Percentiles rank a stretch among this genome's conserved stretches.
Conservation (phyloP, 1,140 invertebrate genomes). For the Papilio machaon region DNA sequence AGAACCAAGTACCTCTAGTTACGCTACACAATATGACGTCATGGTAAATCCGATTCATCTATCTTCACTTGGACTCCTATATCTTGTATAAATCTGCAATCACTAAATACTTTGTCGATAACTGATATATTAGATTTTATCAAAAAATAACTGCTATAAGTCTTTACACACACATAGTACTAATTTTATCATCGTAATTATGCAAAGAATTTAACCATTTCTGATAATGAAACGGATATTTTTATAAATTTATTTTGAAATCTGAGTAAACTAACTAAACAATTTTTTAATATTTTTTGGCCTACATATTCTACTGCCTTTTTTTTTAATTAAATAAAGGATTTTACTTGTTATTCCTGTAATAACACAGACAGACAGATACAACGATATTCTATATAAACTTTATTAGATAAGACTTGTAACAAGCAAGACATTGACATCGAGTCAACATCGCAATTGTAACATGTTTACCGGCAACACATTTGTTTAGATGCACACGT, state of each 20-base stretch:
- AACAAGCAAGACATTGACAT: conserved; percentile 9
- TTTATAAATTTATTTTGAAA: no score
- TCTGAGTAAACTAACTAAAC: no score
- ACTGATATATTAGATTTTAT: conserved; percentile 38
- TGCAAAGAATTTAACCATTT: no score
- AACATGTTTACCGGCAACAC: conserved; percentile 23
- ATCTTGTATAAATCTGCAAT: conserved; percentile 46
- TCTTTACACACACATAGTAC: not conserved
- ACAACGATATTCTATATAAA: not conserved
- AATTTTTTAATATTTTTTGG: no score
- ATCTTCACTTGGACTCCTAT: conserved; percentile 38
- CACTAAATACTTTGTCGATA: conserved; percentile 29
- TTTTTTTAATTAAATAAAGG: no score
- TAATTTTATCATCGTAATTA: not conserved
- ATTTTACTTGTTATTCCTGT: not conserved
- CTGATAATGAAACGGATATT: no score
- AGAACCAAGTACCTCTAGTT: conserved; percentile 18
- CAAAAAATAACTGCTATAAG: conserved; percentile 18
- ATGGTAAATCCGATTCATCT: conserved; percentile 45
- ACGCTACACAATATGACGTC: conserved; percentile 43
- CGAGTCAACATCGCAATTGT: conserved; percentile 1
- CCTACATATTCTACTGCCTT: no score
- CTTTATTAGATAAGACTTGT: not conserved
- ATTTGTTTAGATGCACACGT: conserved; percentile 18
- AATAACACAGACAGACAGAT: not conserved